Evolutionary conservation across 53 echinoderm and acorn worm species (phyloP), one percentile per base, ranked within the genome.

Genomic region (Temnopleurus reevesii): DNA sequence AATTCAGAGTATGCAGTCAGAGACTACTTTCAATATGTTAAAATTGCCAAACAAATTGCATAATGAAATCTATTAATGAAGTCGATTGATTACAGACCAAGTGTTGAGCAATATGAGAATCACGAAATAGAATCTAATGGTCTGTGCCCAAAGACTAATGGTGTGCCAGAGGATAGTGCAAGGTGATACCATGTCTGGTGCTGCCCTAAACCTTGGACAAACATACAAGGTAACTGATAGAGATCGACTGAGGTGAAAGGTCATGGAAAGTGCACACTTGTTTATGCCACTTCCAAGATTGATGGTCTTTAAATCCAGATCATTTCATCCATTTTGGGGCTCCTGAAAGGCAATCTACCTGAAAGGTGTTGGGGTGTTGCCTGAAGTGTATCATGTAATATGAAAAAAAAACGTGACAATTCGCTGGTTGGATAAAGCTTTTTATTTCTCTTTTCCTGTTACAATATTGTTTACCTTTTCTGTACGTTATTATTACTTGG

Each of bases 161-260:
- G 18, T 71, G 19, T 41, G n/a, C 31, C 71, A 38, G 71, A 41
- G 71, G 6, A 71, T 38, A 71, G 71, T 38, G n/a, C 5, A 60
- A 60, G 64, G 5, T 64, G 38, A 38, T 71, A 3, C 31, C 63
- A 58, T 23, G 26, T 10, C 65, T 34, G 71, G 71, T 21, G 13
- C 18, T 71, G 36, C 71, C 41, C 23, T 71, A 71, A 71, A 71
- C 71, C 71, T 71, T 38, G 27, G 23, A 71, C 21, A 71, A 71
- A 71, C 71, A 71, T 71, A 41, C 71, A 71, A 41, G 43, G 71
- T 71, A 71, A 71, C 71, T 71, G 71, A 71, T 71, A 38, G 71
- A 43, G 71, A 41, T 71, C 43, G 41, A 27, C 38, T 36, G 21
- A 71, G 71, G 71, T 71, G 71, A 71, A 19, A 71, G 71, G 71